These are phyloP conservation scores for Digitonthophagus gazella DNA, from an alignment of 2,888 invertebrate genomes.

Conservation along the genomic window DNA sequence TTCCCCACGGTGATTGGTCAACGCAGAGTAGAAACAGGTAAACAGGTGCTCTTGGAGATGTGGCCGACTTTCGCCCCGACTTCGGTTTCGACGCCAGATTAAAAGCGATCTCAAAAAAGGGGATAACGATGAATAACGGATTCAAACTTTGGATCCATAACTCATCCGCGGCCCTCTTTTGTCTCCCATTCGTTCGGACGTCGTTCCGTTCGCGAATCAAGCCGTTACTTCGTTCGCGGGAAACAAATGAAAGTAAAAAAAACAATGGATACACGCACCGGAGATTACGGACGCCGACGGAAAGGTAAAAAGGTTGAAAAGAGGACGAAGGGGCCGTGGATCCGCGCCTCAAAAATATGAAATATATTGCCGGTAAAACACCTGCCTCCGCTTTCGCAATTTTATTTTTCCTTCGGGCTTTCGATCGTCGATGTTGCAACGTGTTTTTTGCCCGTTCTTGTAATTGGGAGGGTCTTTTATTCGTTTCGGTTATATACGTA, in stretches of 20 bases:
- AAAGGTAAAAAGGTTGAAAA: neutral
- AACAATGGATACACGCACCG: neutral
- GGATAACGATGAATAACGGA: neutral
- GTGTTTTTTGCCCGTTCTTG: neutral
- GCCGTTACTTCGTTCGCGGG: neutral
- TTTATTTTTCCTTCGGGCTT: neutral
- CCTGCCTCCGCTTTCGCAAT: neutral
- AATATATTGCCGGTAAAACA: neutral
- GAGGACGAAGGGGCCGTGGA: neutral
- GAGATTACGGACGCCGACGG: neutral
- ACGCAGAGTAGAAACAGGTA: slow-evolving; percentile 18
- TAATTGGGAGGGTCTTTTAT: neutral
- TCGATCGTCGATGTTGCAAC: neutral
- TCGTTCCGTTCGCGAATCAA: neutral
- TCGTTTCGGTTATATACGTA: too few species aligned
- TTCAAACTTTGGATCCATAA: neutral
- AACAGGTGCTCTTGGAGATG: slow-evolving; percentile 23
- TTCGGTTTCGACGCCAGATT: slow-evolving; percentile 4
- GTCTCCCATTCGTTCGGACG: neutral
- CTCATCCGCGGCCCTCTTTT: neutral
- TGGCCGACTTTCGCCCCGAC: slow-evolving; percentile 5
- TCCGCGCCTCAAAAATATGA: neutral
- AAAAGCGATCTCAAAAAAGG: neutral
- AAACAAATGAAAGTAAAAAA: neutral
- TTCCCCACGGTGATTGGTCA: slow-evolving; percentile 4